A percentile compares a stretch with the other conserved stretches of the same genome.
These are phyloP conservation scores for Sussaba pulchella DNA, from an alignment of 2,888 invertebrate species.

Conservation along the genomic window DNA sequence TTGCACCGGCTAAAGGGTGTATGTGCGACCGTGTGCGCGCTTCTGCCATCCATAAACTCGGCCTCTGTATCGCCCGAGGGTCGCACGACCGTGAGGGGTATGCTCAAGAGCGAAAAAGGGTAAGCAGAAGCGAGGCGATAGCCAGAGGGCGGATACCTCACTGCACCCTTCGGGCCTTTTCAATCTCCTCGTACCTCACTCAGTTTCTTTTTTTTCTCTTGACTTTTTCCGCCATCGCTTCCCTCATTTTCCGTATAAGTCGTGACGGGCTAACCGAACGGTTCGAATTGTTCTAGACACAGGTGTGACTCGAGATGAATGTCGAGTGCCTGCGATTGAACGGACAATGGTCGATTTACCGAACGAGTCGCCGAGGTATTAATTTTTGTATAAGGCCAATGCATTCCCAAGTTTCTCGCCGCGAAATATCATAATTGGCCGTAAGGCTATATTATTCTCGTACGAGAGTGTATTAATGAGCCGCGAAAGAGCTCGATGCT, in stretches of 20 bases:
- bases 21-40: constrained; percentile 50
- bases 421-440: constrained; percentile 32
- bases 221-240: neutral
- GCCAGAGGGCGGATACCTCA: constrained; percentile 51
- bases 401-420: neutral
- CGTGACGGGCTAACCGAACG: constrained; percentile 12
- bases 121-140: constrained; percentile 48
- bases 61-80: constrained; percentile 52
- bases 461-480: constrained; percentile 51
- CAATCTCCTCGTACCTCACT: constrained; percentile 42
- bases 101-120: constrained; percentile 42
- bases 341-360: neutral
- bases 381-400: constrained; percentile 21
- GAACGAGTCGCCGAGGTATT: neutral
- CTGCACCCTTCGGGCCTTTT: constrained; percentile 50
- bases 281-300: neutral
- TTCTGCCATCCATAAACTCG: constrained; percentile 19
- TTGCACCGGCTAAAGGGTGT: constrained; percentile 14
- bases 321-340: constrained; percentile 4
- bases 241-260: constrained; percentile 16
- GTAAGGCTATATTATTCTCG: neutral
- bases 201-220: neutral
- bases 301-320: constrained; percentile 28
- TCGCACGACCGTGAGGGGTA: constrained; percentile 47
- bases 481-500: constrained; percentile 53